Base-by-base conservation (phyloP, 2,888 invertebrate genomes). In the Scelioninae gen. 2 region DNA sequence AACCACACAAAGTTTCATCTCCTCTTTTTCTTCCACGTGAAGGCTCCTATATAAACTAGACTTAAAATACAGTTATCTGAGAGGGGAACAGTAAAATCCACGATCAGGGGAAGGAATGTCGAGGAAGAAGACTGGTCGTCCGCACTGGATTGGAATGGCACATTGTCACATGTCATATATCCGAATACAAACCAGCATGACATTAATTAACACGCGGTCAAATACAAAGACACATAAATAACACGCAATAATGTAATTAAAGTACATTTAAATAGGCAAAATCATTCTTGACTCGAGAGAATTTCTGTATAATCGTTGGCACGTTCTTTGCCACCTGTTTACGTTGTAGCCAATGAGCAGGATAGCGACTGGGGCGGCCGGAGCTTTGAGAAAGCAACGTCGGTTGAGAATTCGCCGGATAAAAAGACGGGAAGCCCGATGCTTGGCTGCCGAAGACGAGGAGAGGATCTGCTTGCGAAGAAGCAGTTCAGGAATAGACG, bases 331-430 rank as follows among this genome's bases (percentile, higher is more conserved):
- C 79, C 79, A 81, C 81, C 78, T 83, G 79, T 82, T 83, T 82
- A 79, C 81, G 81, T 84, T 83, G 79, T 85, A 84, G 84, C 81
- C 76, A 80, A 83, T 77, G 81, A 78, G 79, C 81, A 83, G 78
- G 81, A 83, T 79, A 81, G 81, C 84, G 81, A 82, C 80, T 85
- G 85, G 85, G 85, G 84, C 82, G 84, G 83, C 78, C 83, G 84
- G 84, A 80, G 81, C 82, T 81, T 80, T 71, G 76, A 77, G 46
- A 57, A 33, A 55, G 52, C 63, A 33, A 28, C 45, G 46, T 58
- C 73, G 43, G 68, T 73, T 55, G 68, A 68, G 39, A 78, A 75
- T 67, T 73, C 76, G 13, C 77, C 78, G 60, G 83, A 81, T 74
- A 81, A 81, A 77, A 80, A 78, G 43, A 79, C 79, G 48, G 82